A percentile compares a stretch with the other conserved stretches of the same genome.
These are phyloP conservation scores for Sinohyriopsis cumingii DNA, from an alignment of 2,888 invertebrate genomes.

Conservation along the genomic window DNA sequence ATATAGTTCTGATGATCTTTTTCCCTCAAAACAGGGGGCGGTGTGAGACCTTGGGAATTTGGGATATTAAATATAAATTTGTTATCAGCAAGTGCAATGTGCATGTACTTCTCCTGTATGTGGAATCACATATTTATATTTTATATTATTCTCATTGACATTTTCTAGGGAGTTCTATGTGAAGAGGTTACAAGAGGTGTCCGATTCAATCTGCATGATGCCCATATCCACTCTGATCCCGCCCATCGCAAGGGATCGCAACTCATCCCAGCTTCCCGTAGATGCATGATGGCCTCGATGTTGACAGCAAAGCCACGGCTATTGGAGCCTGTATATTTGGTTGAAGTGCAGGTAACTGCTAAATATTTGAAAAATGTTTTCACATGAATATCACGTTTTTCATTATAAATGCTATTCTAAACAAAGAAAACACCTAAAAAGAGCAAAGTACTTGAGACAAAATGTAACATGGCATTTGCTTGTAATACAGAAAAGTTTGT, in stretches of 20 bases:
- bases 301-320: conserved; percentile 95
- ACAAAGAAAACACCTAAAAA: not conserved
- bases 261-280: conserved; percentile 98
- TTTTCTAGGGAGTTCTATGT: conserved; percentile 87
- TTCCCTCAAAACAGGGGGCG: too few species aligned
- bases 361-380: not conserved
- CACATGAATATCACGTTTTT: not conserved
- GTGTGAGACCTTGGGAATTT: too few species aligned
- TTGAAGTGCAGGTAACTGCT: conserved; percentile 90
- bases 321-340: conserved; percentile 98
- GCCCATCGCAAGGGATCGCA: conserved; percentile 99
- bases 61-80: too few species aligned
- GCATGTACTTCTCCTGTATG: too few species aligned
- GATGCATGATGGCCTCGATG: conserved; percentile 95
- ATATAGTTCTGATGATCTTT: too few species aligned
- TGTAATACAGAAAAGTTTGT: too few species aligned
- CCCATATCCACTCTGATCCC: conserved; percentile 98
- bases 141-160: too few species aligned
- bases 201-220: conserved; percentile 98
- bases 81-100: too few species aligned
- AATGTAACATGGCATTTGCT: too few species aligned
- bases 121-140: too few species aligned
- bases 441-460: not conserved
- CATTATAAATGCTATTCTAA: not conserved
- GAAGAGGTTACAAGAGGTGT: conserved; percentile 97